Evolutionary conservation across 2,113 vertebrate species (phyloP), one percentile per base, ranked within the genome.

Genomic region (Anas platyrhynchos): DNA sequence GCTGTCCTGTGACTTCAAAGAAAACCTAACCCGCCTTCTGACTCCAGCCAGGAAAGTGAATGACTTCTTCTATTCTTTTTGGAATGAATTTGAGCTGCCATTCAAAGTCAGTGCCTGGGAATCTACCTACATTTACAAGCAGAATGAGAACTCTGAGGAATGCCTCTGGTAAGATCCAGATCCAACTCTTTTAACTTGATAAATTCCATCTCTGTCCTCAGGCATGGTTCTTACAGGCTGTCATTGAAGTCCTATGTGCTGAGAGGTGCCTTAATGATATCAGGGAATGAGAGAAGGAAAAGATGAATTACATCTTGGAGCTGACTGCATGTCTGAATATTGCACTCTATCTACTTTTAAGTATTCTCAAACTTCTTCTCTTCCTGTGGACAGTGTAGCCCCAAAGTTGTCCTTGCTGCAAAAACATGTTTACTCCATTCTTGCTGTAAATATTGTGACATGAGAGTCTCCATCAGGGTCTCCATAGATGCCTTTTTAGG

Each of bases 1-100:
- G 50, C 91, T 99, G 78, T 99, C 99, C 2, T 99, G 99, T 97
- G 98, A 99, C 98, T 98, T 98, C 81, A 99, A 99, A 92, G 97
- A 97, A 78, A 99, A 98, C 72, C 92, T 99, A 93, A 99, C 98
- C 13, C 98, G 99, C 59, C 96, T 99, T 83, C 97, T 99, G 96
- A 98, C 98, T n/a, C 99, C 99, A 31, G 99, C 99, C 13, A 98
- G 99, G 68, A 99, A 99, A 93, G 65, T 99, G 93, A 97, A 95
- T 3, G 97, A 98, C 50, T 98, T 99, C 89, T 97, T 99, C 29
- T 36, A 96, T 68, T 36, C 98, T 65, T 99, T 99, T 92, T 98
- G 98, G 98, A 86, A 68, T 10, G 58, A 44, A 44, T 7, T 25
- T 1, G 2, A 0, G 0, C 36, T 96, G 29, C 38, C 95, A 3